Evolutionary conservation across 2,113 vertebrate species (phyloP), one percentile per base, ranked within the genome.

Genomic region (Nesogale talazaci): DNA sequence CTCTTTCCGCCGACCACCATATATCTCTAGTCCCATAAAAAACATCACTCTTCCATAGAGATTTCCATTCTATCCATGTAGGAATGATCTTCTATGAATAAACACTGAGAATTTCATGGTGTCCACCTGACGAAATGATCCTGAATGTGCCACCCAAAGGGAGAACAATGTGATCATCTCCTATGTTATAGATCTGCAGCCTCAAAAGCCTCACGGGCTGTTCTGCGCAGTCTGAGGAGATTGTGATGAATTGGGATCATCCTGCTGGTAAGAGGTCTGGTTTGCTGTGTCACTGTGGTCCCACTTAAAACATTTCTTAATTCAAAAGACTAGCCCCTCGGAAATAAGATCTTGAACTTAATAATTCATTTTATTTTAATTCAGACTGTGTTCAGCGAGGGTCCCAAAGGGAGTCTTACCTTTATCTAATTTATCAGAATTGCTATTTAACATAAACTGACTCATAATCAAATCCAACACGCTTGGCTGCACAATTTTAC

Each of bases 381-480:
- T 0, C 23, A 92, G 83, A 67, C 5, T 46, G 38, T 81, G 42
- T 36, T 78, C 70, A 67, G 42, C 59, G 74, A 95, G 42, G 34
- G 42, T 42, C 36, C 38, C 70, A 76, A 86, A 88, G 36, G 27
- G 34, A 42, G 78, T n/a, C 34, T 84, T 80, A 52, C 56, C 86
- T 94, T 90, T 52, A 85, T 69, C 56, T 86, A 52, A 90, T 86
- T 92, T 94, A 94, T 94, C 76, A 78, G 29, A 84, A 8, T 4
- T 65, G 19, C 57, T 90, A 69, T 90, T 95, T 88, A 86, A 95
- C 79, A 74, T 59, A 80, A 77, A 94, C 85, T 36, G 36, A 88
- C 25, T 76, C 89, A 88, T 36, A 84, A 84, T 78, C 27, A 88
- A 80, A 80, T 65, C 56, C 70, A 88, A 70, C 22, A 90, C 61